Evolutionary conservation across 2,888 invertebrate species (phyloP).

Genomic region (Microctonus hyperodae): DNA sequence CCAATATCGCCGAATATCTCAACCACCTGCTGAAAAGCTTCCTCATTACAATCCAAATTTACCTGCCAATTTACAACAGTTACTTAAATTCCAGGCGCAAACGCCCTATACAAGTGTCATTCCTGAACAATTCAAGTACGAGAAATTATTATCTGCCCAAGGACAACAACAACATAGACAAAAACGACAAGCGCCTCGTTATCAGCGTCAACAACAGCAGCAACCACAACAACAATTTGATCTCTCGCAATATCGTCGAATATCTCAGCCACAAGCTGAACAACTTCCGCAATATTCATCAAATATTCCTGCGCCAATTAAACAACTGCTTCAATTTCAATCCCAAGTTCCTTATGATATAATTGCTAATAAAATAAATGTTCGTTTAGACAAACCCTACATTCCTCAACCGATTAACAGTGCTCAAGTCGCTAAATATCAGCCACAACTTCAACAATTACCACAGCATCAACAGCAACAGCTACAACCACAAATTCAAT

Average conservation of each 20-base stretch:
- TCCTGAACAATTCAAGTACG: constrained; percentile 55
- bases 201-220: too few relatives aligned
- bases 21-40: constrained; percentile 45
- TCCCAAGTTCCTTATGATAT: constrained; percentile 49
- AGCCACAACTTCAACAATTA: constrained; percentile 8
- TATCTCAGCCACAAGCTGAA: constrained; percentile 48
- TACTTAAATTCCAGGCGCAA: constrained; percentile 54
- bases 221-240: constrained; percentile 42
- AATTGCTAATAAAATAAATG: constrained; percentile 54
- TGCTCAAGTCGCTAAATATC: constrained; percentile 25
- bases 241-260: constrained; percentile 47
- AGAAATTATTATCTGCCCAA: constrained; percentile 43
- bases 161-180: constrained; percentile 30
- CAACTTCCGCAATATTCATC: constrained; percentile 51
- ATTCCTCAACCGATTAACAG: constrained; percentile 52
- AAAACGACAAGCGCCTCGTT: constrained; percentile 30
- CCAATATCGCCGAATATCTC: constrained; percentile 48
- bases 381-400: constrained; percentile 54
- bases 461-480: neutral
- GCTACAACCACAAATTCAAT: constrained; percentile 20
- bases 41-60: constrained; percentile 55
- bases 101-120: constrained; percentile 58
- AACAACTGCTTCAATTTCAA: constrained; percentile 41
- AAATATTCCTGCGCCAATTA: constrained; percentile 48
- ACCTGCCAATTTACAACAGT: constrained; percentile 50